These are phyloP conservation scores for Volucella inanis DNA, from an alignment of 2,888 invertebrate genomes.

Conservation along the genomic window DNA sequence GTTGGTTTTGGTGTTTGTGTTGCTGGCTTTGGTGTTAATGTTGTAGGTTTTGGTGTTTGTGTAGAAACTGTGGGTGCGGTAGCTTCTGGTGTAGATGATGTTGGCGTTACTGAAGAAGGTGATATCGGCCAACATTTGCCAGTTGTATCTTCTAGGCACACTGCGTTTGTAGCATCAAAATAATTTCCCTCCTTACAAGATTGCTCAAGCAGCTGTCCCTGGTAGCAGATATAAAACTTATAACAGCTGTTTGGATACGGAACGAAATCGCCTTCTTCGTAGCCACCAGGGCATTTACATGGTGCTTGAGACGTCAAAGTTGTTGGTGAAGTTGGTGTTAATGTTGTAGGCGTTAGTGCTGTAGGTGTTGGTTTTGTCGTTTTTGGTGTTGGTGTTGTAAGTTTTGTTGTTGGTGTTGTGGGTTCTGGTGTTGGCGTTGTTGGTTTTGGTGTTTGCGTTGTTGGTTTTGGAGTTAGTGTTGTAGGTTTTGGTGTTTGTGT, in stretches of 20 bases:
- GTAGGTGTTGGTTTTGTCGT: background rate
- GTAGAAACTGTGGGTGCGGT: too few relatives aligned
- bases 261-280: slow-evolving; percentile 75
- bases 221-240: slow-evolving; percentile 77
- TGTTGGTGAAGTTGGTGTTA: background rate
- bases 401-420: background rate
- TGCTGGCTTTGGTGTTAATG: too few relatives aligned
- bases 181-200: slow-evolving; percentile 77
- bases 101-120: background rate
- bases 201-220: slow-evolving; percentile 75
- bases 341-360: background rate
- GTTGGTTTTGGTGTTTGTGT: too few relatives aligned
- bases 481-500: too few relatives aligned
- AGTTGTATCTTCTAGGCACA: background rate
- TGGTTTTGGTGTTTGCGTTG: too few relatives aligned
- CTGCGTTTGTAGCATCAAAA: slow-evolving; percentile 64
- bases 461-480: too few relatives aligned
- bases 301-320: background rate
- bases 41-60: too few relatives aligned
- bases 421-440: too few relatives aligned
- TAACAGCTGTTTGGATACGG: slow-evolving; percentile 77
- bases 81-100: background rate
- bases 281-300: slow-evolving; percentile 76
- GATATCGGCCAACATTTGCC: slow-evolving; percentile 16
- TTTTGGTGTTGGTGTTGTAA: background rate